Conservation (phyloP, 2,888 invertebrate species). For the Pinctada fucata region DNA sequence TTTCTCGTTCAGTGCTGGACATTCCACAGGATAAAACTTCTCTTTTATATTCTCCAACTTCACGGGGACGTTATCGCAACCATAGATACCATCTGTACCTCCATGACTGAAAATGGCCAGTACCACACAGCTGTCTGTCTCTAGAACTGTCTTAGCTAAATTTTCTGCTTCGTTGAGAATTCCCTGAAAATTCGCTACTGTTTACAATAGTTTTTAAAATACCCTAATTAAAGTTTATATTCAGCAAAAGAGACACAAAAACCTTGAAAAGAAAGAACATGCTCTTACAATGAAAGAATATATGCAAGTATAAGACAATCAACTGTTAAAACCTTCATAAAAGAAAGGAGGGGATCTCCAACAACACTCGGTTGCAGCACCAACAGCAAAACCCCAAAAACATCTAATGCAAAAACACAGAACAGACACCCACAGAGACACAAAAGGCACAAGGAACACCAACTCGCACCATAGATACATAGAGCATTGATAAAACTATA, state of each 20-base stretch:
- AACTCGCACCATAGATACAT: no score
- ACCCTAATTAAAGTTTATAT: background rate
- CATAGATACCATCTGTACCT: conserved; percentile 46
- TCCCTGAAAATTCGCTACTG: conserved; percentile 17
- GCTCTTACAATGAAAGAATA: background rate
- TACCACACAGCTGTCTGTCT: conserved; percentile 48
- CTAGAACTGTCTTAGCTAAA: conserved; percentile 25
- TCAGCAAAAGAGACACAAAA: background rate
- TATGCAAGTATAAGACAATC: no score
- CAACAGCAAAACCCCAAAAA: no score
- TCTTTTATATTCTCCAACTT: conserved; percentile 14
- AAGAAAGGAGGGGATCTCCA: no score
- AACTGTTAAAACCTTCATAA: no score
- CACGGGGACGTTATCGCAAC: conserved; percentile 35
- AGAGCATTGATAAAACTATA: no score
- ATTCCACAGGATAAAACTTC: conserved; percentile 31
- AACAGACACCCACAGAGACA: no score
- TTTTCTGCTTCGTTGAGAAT: conserved; percentile 12
- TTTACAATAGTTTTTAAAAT: background rate
- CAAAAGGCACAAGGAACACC: no score
- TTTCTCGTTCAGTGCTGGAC: conserved; percentile 49
- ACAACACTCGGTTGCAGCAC: no score
- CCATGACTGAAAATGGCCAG: conserved; percentile 54
- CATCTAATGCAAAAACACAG: no score
- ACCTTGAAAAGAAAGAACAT: background rate